Conservation (phyloP, 2,113 vertebrate species). For the Albula goreensis region DNA sequence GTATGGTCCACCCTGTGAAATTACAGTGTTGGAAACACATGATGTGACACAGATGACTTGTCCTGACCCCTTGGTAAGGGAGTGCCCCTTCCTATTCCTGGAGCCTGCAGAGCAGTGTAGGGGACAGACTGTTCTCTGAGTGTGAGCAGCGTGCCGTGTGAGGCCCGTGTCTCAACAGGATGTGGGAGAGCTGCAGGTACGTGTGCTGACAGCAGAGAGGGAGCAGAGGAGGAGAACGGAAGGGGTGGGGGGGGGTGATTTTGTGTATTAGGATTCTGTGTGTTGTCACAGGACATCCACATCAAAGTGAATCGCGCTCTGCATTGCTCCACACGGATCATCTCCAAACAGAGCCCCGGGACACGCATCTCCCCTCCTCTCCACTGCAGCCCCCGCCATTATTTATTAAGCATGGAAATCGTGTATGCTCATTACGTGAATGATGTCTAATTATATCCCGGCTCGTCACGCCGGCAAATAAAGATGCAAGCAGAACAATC, state of each 20-base stretch:
- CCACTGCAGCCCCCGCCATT: neutral
- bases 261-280: conserved; percentile 49
- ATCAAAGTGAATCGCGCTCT: conserved; percentile 7
- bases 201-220: neutral
- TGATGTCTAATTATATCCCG: conserved; percentile 14
- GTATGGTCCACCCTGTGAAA: neutral
- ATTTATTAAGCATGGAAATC: conserved; percentile 7
- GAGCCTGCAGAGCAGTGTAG: neutral
- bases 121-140: neutral
- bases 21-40: neutral
- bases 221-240: conserved; percentile 41
- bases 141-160: neutral
- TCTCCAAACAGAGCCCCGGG: conserved; percentile 4
- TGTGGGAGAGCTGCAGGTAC: neutral
- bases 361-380: neutral
- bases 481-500: neutral
- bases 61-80: neutral
- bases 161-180: neutral
- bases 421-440: conserved; percentile 6
- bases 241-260: conserved; percentile 44
- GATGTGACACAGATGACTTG: neutral
- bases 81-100: neutral
- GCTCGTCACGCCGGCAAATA: neutral
- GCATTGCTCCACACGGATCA: neutral
- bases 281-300: conserved; percentile 45